Percentiles rank a stretch among this genome's conserved stretches.
Evolutionary conservation across 23 tunicate species (phyloP).

Genomic region (Clavelina lepadiformis): DNA sequence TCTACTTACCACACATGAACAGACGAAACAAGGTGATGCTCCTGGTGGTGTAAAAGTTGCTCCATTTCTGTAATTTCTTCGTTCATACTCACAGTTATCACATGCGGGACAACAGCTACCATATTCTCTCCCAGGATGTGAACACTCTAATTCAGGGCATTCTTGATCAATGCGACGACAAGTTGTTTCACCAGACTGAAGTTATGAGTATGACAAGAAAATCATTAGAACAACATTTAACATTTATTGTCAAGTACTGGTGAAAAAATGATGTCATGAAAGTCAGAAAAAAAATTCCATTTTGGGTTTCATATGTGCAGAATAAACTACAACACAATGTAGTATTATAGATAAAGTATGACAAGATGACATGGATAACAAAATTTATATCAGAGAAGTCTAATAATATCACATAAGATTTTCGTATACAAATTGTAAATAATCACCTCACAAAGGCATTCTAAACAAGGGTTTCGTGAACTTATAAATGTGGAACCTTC

Average conservation of each 20-base stretch:
- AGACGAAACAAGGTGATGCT: constrained; percentile 40
- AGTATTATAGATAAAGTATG: too few relatives aligned
- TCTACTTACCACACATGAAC: constrained; percentile 54
- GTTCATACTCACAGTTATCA: constrained; percentile 57
- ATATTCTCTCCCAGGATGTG: constrained; percentile 61
- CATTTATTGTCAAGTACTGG: too few relatives aligned
- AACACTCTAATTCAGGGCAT: constrained; percentile 36
- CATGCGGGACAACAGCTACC: constrained; percentile 64
- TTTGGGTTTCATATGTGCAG: too few relatives aligned
- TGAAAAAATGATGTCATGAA: too few relatives aligned
- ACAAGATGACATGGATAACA: too few relatives aligned
- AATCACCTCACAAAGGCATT: constrained; percentile 65
- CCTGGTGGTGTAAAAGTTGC: constrained; percentile 45
- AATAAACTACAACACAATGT: too few relatives aligned
- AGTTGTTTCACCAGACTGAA: constrained; percentile 41
- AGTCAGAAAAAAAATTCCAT: too few relatives aligned
- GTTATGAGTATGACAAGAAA: too few relatives aligned
- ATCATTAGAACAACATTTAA: too few relatives aligned
- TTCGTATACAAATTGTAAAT: not conserved
- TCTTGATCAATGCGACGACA: constrained; percentile 44
- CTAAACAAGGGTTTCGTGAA: constrained; percentile 57
- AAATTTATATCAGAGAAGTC: too few relatives aligned
- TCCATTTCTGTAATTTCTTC: constrained; percentile 66
- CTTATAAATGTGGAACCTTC: constrained; percentile 48
- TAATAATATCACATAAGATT: not conserved